Evolutionary conservation across 2,888 invertebrate species (phyloP).

Genomic region (Chymomyza fuscimana): DNA sequence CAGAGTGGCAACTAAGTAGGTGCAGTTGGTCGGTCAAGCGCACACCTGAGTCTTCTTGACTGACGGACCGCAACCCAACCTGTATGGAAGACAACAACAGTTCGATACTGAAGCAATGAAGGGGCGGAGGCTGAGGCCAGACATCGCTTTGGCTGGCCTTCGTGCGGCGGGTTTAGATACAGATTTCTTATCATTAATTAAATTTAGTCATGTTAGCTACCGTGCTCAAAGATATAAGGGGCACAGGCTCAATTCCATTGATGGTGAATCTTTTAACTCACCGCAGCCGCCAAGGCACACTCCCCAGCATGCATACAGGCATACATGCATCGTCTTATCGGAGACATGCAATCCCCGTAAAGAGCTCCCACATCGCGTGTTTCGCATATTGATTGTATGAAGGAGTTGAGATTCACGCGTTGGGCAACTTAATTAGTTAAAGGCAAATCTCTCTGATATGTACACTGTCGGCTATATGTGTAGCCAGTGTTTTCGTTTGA

Average conservation of each 20-base stretch:
- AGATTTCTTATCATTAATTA: conserved; percentile 80
- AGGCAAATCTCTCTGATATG: neutral
- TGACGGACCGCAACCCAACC: conserved; percentile 27
- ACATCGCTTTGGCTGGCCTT: conserved; percentile 9
- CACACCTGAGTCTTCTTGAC: conserved; percentile 48
- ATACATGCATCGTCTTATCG: conserved; percentile 61
- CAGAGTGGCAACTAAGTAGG: conserved; percentile 23
- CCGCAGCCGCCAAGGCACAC: conserved; percentile 59
- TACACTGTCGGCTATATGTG: neutral
- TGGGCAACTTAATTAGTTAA: neutral
- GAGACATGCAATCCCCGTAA: conserved; percentile 71
- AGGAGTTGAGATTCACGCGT: neutral
- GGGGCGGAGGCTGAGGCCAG: conserved; percentile 7
- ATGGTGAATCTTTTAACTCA: conserved; percentile 50
- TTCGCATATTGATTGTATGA: neutral
- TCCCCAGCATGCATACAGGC: conserved; percentile 4
- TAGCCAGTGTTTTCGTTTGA: neutral
- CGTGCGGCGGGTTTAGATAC: conserved; percentile 74
- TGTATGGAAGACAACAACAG: neutral
- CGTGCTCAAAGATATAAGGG: conserved; percentile 70
- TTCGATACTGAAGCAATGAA: conserved; percentile 19
- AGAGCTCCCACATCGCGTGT: neutral
- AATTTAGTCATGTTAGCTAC: conserved; percentile 80
- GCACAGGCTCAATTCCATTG: conserved; percentile 32
- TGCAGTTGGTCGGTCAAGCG: conserved; percentile 12